Evolutionary conservation across 2,797 vertebrate genomes (phyloP).

Genomic region (Podarcis siculus): DNA sequence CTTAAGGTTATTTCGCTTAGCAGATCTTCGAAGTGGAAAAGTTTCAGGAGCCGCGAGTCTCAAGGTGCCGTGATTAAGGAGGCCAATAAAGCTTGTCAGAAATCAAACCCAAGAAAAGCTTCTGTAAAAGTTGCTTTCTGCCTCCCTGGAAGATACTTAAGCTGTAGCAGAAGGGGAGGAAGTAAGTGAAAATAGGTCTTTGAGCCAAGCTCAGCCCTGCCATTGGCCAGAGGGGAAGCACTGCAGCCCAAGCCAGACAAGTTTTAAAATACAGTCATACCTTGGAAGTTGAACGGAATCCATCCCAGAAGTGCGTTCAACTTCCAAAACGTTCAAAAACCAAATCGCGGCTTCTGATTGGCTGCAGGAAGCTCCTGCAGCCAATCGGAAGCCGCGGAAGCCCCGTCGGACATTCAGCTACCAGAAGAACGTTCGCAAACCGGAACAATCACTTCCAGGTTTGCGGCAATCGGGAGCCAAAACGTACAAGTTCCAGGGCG

Average conservation of each 20-base stretch:
- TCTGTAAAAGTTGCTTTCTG: neutral
- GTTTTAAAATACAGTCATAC: neutral
- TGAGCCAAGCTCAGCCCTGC: neutral
- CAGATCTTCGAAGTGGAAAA: constrained; percentile 18
- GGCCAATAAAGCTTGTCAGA: constrained; percentile 9
- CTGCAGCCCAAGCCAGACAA: neutral
- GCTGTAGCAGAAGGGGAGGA: neutral
- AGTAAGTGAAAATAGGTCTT: neutral
- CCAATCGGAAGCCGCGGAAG: too few species aligned
- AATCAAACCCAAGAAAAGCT: constrained; percentile 29
- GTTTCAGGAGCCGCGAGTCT: constrained; percentile 9
- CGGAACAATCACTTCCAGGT: too few species aligned
- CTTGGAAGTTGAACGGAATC: too few species aligned
- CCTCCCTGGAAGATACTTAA: neutral
- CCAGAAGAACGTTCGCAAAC: too few species aligned
- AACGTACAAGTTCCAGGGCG: too few species aligned
- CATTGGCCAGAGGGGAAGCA: neutral
- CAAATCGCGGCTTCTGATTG: too few species aligned
- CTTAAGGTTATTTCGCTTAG: constrained; percentile 24
- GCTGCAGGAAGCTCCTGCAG: too few species aligned
- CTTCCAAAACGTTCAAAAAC: too few species aligned
- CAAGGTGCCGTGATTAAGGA: constrained; percentile 26
- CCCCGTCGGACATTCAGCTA: too few species aligned
- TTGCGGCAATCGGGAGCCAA: too few species aligned
- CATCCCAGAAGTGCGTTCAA: too few species aligned